Evolutionary conservation across 2,797 vertebrate species (phyloP).

Genomic region (Oreonectes daqikongensis): DNA sequence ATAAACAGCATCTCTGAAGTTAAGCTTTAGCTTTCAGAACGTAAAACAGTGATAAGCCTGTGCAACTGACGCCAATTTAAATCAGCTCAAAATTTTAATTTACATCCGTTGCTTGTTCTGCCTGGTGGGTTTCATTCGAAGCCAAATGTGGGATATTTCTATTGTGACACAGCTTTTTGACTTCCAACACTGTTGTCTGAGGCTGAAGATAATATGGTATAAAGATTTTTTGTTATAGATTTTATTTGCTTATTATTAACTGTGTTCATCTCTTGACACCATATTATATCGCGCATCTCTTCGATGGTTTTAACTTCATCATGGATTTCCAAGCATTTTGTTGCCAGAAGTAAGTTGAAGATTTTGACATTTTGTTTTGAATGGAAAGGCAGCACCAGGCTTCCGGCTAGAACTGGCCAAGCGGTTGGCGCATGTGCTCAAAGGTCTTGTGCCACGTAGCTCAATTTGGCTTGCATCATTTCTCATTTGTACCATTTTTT

Average conservation of each 20-base stretch:
- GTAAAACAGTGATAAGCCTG: background rate
- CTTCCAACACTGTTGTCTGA: background rate
- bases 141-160: background rate
- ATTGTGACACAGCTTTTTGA: background rate
- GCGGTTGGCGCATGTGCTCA: background rate
- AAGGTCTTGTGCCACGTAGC: background rate
- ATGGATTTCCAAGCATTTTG: background rate
- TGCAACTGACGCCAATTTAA: background rate
- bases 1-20: background rate
- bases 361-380: background rate
- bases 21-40: background rate
- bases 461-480: no score
- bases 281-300: no score
- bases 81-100: background rate
- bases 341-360: background rate
- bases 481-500: no score
- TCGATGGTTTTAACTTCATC: no score
- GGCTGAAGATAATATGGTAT: background rate
- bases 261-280: no score
- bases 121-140: background rate
- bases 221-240: no score
- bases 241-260: no score
- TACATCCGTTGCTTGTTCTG: background rate
- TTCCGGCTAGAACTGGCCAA: background rate
- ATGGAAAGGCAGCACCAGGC: background rate